Evolutionary conservation across 2,888 invertebrate species (phyloP), one percentile per base, ranked within the genome.

Genomic region (Tuta absoluta): DNA sequence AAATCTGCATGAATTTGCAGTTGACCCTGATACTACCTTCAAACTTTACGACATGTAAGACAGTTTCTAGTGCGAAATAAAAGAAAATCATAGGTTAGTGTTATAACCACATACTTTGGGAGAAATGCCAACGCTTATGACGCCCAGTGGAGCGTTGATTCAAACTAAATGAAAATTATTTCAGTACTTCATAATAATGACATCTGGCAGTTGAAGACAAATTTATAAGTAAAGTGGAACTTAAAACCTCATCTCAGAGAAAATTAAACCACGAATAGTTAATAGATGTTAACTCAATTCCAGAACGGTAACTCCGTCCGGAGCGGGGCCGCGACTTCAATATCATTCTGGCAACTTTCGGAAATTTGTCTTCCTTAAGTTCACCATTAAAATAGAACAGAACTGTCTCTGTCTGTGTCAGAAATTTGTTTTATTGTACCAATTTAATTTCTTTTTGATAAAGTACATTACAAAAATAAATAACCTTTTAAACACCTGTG

Each of bases 241-340:
- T 86, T 86, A 85, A 86, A 87, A 87, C 80, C 85, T 84, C 82
- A 85, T 87, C 82, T 77, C 75, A 75, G 77, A 80, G 82, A 85
- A 85, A 87, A 85, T 87, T 86, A 83, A 86, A 86, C 86, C 86
- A 72, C 84, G 80, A 87, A 85, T 87, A 86, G 86, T 87, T 86
- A 89, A 88, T 87, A 85, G 84, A 77, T 86, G 86, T 87, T 86
- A 87, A 88, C 86, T 86, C 77, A 82, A 88, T 87, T 89, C 80
- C 75, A 77, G 84, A 87, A 85, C 82, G 81, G 78, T 82, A 87
- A 88, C 86, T 88, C 85, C 80, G 79, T 80, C 75, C 76, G 84
- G 81, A 85, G 79, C 76, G 80, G 81, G 79, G 82, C 84, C 78
- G 81, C 83, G 82, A 73, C 84, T 87, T 84, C 84, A 86, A 85